Percentiles rank a stretch among this genome's conserved stretches.
Conservation (phyloP, 64 coral and sea anemone genomes). For the Dendrophyllia cribrosa region DNA sequence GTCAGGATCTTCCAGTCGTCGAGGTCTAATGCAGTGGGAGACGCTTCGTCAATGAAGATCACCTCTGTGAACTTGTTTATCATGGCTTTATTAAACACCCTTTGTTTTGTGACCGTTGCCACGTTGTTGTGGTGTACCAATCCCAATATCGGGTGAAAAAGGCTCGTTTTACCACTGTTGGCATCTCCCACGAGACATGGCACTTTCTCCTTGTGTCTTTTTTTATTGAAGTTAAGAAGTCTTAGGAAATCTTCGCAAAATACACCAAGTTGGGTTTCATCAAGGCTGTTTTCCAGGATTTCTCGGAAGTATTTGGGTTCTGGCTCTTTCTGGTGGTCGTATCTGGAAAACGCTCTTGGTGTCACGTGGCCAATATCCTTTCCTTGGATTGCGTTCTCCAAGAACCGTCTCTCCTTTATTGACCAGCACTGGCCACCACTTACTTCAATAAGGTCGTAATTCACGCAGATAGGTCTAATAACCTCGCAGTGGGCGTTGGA, state of each 20-base stretch:
- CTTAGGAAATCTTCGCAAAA: conserved; percentile 32
- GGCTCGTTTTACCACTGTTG: conserved; percentile 22
- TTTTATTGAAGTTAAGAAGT: background rate
- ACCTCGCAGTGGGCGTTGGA: conserved; percentile 15
- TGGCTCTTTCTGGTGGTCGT: background rate
- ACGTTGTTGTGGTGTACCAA: background rate
- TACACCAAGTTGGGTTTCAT: background rate
- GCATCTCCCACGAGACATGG: background rate
- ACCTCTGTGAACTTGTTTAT: conserved; percentile 20
- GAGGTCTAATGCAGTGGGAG: background rate
- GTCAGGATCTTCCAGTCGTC: conserved; percentile 62
- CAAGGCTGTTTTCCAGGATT: conserved; percentile 22
- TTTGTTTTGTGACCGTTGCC: conserved; percentile 25
- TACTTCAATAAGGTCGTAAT: conserved; percentile 47
- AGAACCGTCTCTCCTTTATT: background rate
- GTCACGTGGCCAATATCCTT: background rate
- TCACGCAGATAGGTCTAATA: background rate
- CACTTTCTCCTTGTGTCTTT: background rate
- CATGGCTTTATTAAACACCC: conserved; percentile 54
- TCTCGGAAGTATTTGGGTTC: conserved; percentile 26
- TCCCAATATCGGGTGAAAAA: background rate
- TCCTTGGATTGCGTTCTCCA: background rate
- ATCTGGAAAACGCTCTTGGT: background rate
- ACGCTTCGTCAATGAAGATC: conserved; percentile 49
- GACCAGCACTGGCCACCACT: too few species aligned